These are phyloP conservation scores for Notospermus geniculatus DNA, from an alignment of 1,140 invertebrate genomes.

Conservation along the genomic window DNA sequence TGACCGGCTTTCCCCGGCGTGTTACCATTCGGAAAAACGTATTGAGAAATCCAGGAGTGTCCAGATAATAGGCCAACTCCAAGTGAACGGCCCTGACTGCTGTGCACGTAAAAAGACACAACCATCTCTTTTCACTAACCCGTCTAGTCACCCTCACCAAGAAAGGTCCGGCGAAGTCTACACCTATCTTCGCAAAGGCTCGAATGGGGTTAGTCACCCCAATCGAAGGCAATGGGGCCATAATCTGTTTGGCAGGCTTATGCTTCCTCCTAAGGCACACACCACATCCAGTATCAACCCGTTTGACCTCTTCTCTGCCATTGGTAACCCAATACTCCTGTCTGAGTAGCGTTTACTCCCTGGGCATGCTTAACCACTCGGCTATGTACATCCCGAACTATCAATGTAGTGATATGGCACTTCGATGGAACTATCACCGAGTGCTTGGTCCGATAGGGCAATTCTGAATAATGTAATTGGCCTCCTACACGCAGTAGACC, in stretches of 20 bases:
- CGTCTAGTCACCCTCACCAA: slow-evolving; percentile 10
- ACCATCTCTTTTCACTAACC: slow-evolving; percentile 7
- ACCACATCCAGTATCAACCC: background rate
- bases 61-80: slow-evolving; percentile 4
- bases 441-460: background rate
- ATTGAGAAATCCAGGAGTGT: slow-evolving; percentile 15
- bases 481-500: background rate
- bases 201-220: background rate
- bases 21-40: too few species aligned
- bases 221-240: background rate
- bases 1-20: slow-evolving; percentile 9
- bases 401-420: background rate
- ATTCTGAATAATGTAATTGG: background rate
- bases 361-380: background rate
- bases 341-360: background rate
- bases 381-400: background rate
- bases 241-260: too few species aligned
- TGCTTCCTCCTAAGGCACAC: background rate
- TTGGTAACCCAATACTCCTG: slow-evolving; percentile 4
- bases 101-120: slow-evolving; percentile 19
- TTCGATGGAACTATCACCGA: background rate
- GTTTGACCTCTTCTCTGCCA: background rate
- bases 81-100: too few species aligned
- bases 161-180: slow-evolving; percentile 19
- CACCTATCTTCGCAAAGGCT: background rate